phyloP scores from a whole-genome alignment of 2,797 vertebrate genomes.

The Pangasius macronema region DNA sequence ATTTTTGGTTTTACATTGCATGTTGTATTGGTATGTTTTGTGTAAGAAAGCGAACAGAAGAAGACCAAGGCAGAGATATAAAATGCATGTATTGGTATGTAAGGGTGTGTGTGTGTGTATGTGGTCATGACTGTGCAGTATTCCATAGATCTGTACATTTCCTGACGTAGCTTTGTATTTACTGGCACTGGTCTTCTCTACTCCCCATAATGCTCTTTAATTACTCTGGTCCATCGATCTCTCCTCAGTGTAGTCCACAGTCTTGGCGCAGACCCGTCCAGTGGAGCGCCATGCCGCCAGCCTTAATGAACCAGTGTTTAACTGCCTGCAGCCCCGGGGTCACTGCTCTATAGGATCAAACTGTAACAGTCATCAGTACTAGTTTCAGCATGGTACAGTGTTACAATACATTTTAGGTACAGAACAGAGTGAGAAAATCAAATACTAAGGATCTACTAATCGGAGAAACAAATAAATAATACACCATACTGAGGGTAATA shows the following conservation, averaged over 20 bases:
- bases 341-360: conserved; percentile 5
- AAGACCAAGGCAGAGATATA: background rate
- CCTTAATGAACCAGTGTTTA: conserved; percentile 80
- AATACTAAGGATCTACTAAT: background rate
- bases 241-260: conserved; percentile 66
- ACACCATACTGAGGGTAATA: background rate
- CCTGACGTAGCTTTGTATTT: conserved; percentile 75
- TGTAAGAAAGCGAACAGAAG: background rate
- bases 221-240: conserved; percentile 83
- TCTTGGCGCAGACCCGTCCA: conserved; percentile 62
- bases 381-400: background rate
- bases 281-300: conserved; percentile 64
- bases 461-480: background rate
- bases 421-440: background rate
- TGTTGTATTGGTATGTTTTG: background rate
- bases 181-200: conserved; percentile 69
- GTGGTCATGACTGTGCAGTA: conserved; percentile 71
- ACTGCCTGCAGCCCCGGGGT: conserved; percentile 54
- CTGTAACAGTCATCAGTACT: background rate
- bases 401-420: background rate
- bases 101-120: conserved; percentile 31
- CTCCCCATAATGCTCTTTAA: conserved; percentile 76
- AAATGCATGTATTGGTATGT: conserved; percentile 21
- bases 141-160: conserved; percentile 75
- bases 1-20: conserved; percentile 1